Percentiles rank a stretch among this genome's conserved stretches.
Conservation (phyloP, 2,113 vertebrate species). For the Anarhynchus alexandrinus region DNA sequence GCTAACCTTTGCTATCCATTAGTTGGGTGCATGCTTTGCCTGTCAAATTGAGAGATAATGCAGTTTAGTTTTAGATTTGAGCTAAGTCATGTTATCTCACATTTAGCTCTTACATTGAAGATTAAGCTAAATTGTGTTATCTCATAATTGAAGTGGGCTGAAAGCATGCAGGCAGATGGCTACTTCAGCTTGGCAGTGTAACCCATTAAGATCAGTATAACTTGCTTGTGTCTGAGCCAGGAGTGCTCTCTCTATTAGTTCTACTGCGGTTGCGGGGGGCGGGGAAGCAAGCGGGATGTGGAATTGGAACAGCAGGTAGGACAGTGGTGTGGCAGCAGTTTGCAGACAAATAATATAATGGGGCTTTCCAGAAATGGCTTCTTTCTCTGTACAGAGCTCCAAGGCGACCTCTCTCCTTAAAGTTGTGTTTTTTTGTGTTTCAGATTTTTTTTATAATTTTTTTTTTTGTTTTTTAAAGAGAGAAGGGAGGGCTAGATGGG, state of each 20-base stretch:
- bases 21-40: background rate
- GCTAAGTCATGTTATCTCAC: background rate
- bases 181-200: background rate
- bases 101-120: background rate
- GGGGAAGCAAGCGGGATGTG: too few species aligned
- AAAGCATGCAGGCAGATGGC: slow-evolving; percentile 48
- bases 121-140: slow-evolving; percentile 21
- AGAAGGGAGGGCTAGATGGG: background rate
- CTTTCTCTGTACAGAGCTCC: background rate
- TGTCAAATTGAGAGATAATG: slow-evolving; percentile 21
- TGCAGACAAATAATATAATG: background rate
- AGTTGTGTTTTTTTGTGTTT: background rate
- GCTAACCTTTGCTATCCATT: slow-evolving; percentile 40
- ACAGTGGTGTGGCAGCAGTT: background rate
- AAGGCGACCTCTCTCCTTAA: background rate
- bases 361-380: background rate
- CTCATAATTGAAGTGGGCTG: background rate
- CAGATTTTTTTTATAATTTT: background rate
- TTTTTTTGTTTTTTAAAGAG: background rate
- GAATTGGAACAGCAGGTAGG: background rate
- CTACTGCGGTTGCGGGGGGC: background rate
- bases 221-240: background rate
- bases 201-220: background rate
- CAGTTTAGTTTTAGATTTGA: slow-evolving; percentile 4
- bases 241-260: background rate